Conservation (phyloP, 1,140 invertebrate species). For the Heliconius melpomene region DNA sequence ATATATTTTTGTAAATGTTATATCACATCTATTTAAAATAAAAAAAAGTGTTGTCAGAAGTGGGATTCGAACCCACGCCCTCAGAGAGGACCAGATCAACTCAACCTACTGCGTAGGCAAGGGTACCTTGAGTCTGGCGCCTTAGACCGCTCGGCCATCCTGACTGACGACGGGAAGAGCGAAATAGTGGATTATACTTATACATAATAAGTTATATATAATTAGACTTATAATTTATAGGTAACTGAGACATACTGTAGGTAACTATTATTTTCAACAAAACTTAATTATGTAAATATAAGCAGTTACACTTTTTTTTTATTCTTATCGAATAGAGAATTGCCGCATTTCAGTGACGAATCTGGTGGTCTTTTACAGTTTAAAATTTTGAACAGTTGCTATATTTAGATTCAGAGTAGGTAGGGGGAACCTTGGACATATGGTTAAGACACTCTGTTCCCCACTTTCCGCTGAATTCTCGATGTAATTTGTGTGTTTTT, state of each 20-base stretch:
- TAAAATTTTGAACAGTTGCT: too few relatives aligned
- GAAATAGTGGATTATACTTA: not conserved
- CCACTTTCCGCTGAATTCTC: too few relatives aligned
- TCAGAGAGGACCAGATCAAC: conserved; percentile 90
- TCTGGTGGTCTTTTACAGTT: too few relatives aligned
- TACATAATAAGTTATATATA: not conserved
- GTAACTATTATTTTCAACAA: too few relatives aligned
- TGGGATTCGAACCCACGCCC: conserved; percentile 94
- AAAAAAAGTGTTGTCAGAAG: conserved; percentile 86
- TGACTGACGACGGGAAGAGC: conserved; percentile 61
- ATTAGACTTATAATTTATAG: too few relatives aligned
- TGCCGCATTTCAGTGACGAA: too few relatives aligned
- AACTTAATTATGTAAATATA: too few relatives aligned
- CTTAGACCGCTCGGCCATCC: conserved; percentile 87
- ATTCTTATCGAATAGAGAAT: too few relatives aligned
- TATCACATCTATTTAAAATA: not conserved
- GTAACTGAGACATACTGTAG: too few relatives aligned
- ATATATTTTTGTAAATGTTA: not conserved
- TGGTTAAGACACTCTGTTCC: too few relatives aligned
- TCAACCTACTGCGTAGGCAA: conserved; percentile 65
- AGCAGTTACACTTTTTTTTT: too few relatives aligned
- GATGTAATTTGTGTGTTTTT: not conserved
- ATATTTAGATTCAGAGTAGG: not conserved
- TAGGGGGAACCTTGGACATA: too few relatives aligned
- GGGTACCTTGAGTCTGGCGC: conserved; percentile 84